phyloP scores from a whole-genome alignment of 2,888 invertebrate genomes.

The Iphiclides podalirius region DNA sequence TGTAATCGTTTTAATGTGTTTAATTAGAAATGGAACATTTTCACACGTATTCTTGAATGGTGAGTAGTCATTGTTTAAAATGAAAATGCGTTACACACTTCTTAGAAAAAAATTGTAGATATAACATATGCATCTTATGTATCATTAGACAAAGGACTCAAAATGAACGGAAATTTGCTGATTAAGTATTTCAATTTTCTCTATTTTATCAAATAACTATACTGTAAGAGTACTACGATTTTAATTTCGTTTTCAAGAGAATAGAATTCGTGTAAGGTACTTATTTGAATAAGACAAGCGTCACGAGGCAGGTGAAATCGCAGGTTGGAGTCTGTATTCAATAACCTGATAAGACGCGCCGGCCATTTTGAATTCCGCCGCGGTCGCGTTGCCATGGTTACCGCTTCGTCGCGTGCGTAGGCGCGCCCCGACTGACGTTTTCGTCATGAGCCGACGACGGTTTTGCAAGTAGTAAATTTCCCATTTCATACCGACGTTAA shows the following conservation, averaged over 20 bases:
- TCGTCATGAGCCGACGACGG: constrained; percentile 18
- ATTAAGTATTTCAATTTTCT: no score
- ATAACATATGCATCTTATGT: no score
- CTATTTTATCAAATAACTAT: no score
- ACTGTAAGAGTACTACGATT: no score
- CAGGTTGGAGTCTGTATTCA: constrained; percentile 32
- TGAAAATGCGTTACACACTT: neutral
- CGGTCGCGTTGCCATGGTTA: constrained; percentile 56
- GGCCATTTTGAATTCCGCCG: constrained; percentile 64
- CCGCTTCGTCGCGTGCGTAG: constrained; percentile 55
- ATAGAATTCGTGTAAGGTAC: neutral
- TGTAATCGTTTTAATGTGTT: constrained; percentile 1
- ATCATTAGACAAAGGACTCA: no score
- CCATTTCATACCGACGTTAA: constrained; percentile 21
- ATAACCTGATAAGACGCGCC: constrained; percentile 52
- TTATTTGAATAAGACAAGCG: neutral
- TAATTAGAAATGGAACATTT: neutral
- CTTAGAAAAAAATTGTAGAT: no score
- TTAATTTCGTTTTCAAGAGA: no score
- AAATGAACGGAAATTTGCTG: no score
- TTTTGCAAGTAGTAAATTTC: constrained; percentile 25
- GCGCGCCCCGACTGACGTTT: constrained; percentile 32
- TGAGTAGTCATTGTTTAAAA: neutral
- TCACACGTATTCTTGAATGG: neutral
- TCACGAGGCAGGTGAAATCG: constrained; percentile 12